Evolutionary conservation across 2,113 vertebrate genomes (phyloP).

Genomic region (Pycnonotus jocosus): DNA sequence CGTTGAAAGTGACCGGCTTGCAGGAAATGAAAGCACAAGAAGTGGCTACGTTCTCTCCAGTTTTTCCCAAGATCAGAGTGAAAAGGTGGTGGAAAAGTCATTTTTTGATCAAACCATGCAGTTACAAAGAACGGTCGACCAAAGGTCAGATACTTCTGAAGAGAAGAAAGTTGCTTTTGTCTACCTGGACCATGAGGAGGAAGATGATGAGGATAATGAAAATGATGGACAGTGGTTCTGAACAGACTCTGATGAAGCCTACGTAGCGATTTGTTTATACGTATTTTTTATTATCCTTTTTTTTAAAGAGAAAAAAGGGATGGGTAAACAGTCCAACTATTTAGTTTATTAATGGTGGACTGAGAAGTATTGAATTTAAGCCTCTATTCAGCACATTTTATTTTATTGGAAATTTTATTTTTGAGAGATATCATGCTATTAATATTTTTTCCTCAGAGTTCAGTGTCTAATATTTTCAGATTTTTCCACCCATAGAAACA

Average conservation of each 20-base stretch:
- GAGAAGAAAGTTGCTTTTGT: constrained; percentile 83
- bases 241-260: constrained; percentile 12
- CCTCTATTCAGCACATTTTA: neutral
- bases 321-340: neutral
- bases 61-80: constrained; percentile 29
- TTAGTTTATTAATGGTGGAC: neutral
- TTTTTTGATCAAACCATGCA: constrained; percentile 68
- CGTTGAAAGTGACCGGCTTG: neutral
- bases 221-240: constrained; percentile 75
- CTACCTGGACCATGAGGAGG: constrained; percentile 81
- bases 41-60: neutral
- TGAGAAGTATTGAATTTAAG: neutral
- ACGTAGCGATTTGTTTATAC: neutral
- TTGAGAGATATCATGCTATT: neutral
- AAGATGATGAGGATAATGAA: constrained; percentile 67
- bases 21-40: neutral
- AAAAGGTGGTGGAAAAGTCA: constrained; percentile 31
- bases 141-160: constrained; percentile 73
- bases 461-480: neutral
- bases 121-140: constrained; percentile 72
- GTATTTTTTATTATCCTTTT: neutral
- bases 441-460: neutral
- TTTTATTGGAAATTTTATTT: neutral
- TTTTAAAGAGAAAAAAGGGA: neutral
- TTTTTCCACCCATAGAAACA: neutral